Base-by-base conservation (phyloP, 2,797 vertebrate species). In the Jordanella pulchra region DNA sequence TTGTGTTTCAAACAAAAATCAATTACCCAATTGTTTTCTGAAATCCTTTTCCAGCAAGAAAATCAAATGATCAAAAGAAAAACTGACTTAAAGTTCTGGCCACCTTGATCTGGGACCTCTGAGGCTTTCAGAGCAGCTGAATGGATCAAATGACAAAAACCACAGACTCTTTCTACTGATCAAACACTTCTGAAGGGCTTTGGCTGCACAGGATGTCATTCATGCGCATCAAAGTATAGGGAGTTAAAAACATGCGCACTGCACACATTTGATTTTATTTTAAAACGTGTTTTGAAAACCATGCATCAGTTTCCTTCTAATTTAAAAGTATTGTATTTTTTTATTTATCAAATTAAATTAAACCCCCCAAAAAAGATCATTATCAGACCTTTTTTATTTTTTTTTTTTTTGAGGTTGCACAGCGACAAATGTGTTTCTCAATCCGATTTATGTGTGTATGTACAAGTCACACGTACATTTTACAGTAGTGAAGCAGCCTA, bases 401-500 rank as follows among this genome's bases (percentile, higher is more conserved):
- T n/a, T n/a, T n/a, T n/a, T 15, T n/a, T n/a, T 25, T 42, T 6
- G 32, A 30, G 14, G 23, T 42, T 44, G 35, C 1, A 17, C 60
- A n/a, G 35, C 7, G 35, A 63, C 60, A n/a, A 25, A 15, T 25
- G 23, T 39, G 5, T 25, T 63, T 25, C n/a, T 23, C 35, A 44
- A 42, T 3, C 1, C 60, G 3, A n/a, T 50, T 28, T 39, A 15
- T 54, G 30, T 67, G 45, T 50, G 67, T 71, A 66, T 84, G 72
- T 73, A 61, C 78, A 65, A 68, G 85, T 87, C 89, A 80, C 60
- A 63, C 58, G 14, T 13, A 15, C 35, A 63, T 63, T 93, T 89
- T 91, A 92, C 92, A 91, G 91, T 93, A 90, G 87, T 90, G 84
- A 85, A 89, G 89, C 90, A 89, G 89, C 86, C 89, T 93, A 93